Conservation (phyloP, 2,888 invertebrate genomes). For the Aporophyla lueneburgensis region DNA sequence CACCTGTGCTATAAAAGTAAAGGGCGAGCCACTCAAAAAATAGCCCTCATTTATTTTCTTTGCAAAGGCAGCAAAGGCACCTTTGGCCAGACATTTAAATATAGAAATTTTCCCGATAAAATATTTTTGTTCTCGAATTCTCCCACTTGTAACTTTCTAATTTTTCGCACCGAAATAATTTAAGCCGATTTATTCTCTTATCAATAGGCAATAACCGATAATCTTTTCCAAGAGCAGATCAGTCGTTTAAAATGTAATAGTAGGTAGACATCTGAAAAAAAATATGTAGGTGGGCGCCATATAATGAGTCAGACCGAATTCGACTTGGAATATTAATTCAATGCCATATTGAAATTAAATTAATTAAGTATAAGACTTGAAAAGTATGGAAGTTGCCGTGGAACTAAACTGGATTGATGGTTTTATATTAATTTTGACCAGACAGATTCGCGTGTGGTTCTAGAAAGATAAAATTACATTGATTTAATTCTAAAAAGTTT, state of each 20-base stretch:
- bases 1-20: not conserved
- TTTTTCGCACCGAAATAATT: constrained; percentile 27
- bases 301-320: constrained; percentile 57
- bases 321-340: constrained; percentile 59
- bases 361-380: constrained; percentile 54
- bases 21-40: not conserved
- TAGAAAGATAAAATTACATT: constrained; percentile 21
- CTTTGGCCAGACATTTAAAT: constrained; percentile 34
- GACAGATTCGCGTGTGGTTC: constrained; percentile 6
- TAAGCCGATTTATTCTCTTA: constrained; percentile 38
- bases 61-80: constrained; percentile 37
- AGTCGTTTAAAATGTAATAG: constrained; percentile 30
- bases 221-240: constrained; percentile 41
- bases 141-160: constrained; percentile 3
- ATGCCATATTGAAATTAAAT: constrained; percentile 65
- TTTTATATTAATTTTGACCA: constrained; percentile 63
- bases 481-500: constrained; percentile 18
- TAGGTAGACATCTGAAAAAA: constrained; percentile 45
- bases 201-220: constrained; percentile 4
- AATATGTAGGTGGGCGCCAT: constrained; percentile 53
- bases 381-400: constrained; percentile 51
- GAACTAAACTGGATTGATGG: constrained; percentile 74
- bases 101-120: constrained; percentile 8
- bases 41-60: not conserved
- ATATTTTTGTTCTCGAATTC: constrained; percentile 16